phyloP scores from a whole-genome alignment of 2,888 invertebrate genomes.

The Trilocha varians region DNA sequence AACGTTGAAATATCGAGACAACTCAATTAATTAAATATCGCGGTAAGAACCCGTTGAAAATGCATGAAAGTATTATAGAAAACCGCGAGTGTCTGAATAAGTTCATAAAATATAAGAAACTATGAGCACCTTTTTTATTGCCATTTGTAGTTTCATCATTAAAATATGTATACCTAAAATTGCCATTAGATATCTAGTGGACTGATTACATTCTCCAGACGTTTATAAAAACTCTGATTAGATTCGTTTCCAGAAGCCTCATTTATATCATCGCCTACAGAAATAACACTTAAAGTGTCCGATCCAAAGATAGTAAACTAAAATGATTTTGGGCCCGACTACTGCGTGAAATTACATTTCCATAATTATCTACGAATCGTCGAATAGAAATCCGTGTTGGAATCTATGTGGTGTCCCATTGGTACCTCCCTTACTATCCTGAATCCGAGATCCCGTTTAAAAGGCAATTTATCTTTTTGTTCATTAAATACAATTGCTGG shows the following conservation, averaged over 20 bases:
- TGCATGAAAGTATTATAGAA: no score
- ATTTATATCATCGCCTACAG: background rate
- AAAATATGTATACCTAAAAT: no score
- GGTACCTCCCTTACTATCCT: background rate
- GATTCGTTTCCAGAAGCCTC: background rate
- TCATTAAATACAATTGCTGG: slow-evolving; percentile 33
- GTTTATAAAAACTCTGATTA: background rate
- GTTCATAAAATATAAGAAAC: no score
- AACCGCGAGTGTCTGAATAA: no score
- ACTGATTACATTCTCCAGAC: background rate
- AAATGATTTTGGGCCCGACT: background rate
- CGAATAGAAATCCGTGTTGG: slow-evolving; percentile 10
- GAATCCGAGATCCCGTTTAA: background rate
- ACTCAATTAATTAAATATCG: no score
- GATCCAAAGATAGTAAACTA: background rate
- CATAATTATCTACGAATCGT: slow-evolving; percentile 10
- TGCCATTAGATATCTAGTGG: background rate
- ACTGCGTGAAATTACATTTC: background rate
- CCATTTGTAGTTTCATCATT: no score
- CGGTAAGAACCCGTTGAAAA: no score
- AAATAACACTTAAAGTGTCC: background rate
- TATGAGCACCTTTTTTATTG: no score
- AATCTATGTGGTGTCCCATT: background rate
- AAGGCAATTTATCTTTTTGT: background rate
- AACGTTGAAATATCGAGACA: no score